Evolutionary conservation across 2,797 vertebrate species (phyloP), one percentile per base, ranked within the genome.

Genomic region (Lindbergichthys nudifrons): DNA sequence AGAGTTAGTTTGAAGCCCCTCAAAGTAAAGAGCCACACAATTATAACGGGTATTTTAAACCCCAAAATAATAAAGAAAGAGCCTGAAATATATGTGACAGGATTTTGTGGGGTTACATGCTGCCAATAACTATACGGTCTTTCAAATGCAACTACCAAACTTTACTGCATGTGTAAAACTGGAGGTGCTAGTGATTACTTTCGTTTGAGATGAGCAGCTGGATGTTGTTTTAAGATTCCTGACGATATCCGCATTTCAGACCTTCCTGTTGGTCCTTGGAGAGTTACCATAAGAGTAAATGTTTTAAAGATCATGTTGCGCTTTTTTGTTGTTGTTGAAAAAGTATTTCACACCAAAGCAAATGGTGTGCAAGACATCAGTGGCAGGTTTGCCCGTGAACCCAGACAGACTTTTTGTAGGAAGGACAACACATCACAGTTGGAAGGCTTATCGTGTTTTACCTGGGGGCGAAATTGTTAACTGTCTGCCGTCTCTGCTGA

Each of bases 181-280:
- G 58, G 65, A 76, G 66, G 80, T 70, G 81, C 79, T 74, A 3
- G 71, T 77, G 83, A 73, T 86, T 79, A 69, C 70, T 83, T 3
- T 70, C 83, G 80, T 85, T 84, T 89, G 58, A 82, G 82, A 82
- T 48, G 73, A 87, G 70, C 87, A 88, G 82, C 77, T 86, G 69
- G 64, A 81, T 78, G 72, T 32, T 80, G 68, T 87, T 57, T 65
- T 45, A 18, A 50, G 75, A 82, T 76, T 79, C 69, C 73, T 41
- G 62, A 68, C 69, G 77, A 83, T 78, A 72, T 78, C 73, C 60
- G 47, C 43, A 63, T 69, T 57, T 41, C 5, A 11, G 68, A 53
- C 32, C 48, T 73, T 77, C 59, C 48, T 65, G 48, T 52, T 51
- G 47, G 64, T 69, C 48, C 57, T 68, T 77, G 77, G 66, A 84